A percentile compares a stretch with the other conserved stretches of the same genome.
Conservation (phyloP, 2,113 vertebrate genomes). For the Brachirus orientalis region DNA sequence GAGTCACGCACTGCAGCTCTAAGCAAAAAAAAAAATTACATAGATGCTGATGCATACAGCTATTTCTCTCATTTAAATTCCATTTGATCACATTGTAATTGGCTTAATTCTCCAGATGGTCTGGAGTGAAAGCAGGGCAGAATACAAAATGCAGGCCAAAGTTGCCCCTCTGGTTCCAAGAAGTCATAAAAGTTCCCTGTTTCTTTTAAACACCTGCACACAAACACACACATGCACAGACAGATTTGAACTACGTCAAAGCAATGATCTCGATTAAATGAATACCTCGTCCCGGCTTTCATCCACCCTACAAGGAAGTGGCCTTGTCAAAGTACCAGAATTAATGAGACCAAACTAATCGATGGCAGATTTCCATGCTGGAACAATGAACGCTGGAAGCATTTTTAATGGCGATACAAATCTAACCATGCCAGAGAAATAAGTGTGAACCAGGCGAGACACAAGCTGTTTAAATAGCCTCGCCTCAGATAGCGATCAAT, state of each 20-base stretch:
- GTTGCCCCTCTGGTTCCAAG: slow-evolving; percentile 16
- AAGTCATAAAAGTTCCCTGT: slow-evolving; percentile 22
- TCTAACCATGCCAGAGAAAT: slow-evolving; percentile 19
- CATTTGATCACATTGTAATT: slow-evolving; percentile 57
- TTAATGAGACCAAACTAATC: slow-evolving; percentile 52
- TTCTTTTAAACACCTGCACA: slow-evolving; percentile 25
- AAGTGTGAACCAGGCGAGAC: slow-evolving; percentile 32
- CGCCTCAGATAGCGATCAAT: slow-evolving; percentile 53
- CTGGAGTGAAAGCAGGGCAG: slow-evolving; percentile 10
- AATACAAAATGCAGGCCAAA: slow-evolving; percentile 29
- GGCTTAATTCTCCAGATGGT: slow-evolving; percentile 65
- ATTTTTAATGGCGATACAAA: slow-evolving; percentile 36
- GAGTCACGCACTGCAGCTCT: too few relatives aligned
- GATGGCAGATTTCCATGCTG: slow-evolving; percentile 27
- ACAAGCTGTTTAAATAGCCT: slow-evolving; percentile 50
- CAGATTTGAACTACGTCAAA: background rate
- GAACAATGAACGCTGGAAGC: slow-evolving; percentile 14
- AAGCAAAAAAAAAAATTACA: too few relatives aligned
- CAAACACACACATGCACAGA: slow-evolving; percentile 27
- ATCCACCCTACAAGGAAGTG: background rate
- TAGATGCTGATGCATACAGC: slow-evolving; percentile 3
- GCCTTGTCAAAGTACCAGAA: slow-evolving; percentile 28
- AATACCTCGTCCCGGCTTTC: slow-evolving; percentile 39
- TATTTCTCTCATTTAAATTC: slow-evolving; percentile 30
- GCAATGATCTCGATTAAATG: slow-evolving; percentile 33